These are phyloP conservation scores for Aethes cnicana DNA, from an alignment of 2,888 invertebrate species.

Conservation along the genomic window DNA sequence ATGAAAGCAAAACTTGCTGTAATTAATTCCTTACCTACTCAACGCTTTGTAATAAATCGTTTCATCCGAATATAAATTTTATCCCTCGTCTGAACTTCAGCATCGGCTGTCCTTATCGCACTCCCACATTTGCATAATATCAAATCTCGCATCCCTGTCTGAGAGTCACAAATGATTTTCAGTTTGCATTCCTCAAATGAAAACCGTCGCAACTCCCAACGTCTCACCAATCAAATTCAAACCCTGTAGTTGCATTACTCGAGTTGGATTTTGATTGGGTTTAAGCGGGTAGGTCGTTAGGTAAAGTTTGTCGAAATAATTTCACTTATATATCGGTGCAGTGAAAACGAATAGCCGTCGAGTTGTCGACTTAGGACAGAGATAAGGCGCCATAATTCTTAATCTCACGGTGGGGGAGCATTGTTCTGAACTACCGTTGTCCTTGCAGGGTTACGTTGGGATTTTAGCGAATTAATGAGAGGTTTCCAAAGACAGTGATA, in stretches of 20 bases:
- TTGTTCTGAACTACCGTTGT: slow-evolving; percentile 33
- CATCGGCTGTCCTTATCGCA: slow-evolving; percentile 55
- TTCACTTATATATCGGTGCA: slow-evolving; percentile 69
- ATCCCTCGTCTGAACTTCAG: slow-evolving; percentile 63
- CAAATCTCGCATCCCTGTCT: slow-evolving; percentile 76
- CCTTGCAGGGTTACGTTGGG: neutral
- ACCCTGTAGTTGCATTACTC: slow-evolving; percentile 42
- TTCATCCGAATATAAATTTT: slow-evolving; percentile 78
- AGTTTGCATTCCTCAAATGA: slow-evolving; percentile 51
- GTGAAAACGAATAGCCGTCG: slow-evolving; percentile 60
- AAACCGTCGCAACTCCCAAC: slow-evolving; percentile 55
- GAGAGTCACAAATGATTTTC: slow-evolving; percentile 78
- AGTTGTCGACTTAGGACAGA: slow-evolving; percentile 65
- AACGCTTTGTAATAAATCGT: slow-evolving; percentile 82
- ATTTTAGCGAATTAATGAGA: slow-evolving; percentile 10
- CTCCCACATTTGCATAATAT: slow-evolving; percentile 70
- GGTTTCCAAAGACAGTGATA: neutral
- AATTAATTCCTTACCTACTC: slow-evolving; percentile 81
- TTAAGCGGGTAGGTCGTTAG: slow-evolving; percentile 39
- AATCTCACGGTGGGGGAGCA: slow-evolving; percentile 56
- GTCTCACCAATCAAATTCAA: slow-evolving; percentile 38
- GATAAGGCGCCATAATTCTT: slow-evolving; percentile 77
- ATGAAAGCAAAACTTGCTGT: slow-evolving; percentile 70
- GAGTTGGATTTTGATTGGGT: slow-evolving; percentile 43
- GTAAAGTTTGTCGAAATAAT: slow-evolving; percentile 77